Base-by-base conservation (phyloP, 2,797 vertebrate species). In the Anas georgica region DNA sequence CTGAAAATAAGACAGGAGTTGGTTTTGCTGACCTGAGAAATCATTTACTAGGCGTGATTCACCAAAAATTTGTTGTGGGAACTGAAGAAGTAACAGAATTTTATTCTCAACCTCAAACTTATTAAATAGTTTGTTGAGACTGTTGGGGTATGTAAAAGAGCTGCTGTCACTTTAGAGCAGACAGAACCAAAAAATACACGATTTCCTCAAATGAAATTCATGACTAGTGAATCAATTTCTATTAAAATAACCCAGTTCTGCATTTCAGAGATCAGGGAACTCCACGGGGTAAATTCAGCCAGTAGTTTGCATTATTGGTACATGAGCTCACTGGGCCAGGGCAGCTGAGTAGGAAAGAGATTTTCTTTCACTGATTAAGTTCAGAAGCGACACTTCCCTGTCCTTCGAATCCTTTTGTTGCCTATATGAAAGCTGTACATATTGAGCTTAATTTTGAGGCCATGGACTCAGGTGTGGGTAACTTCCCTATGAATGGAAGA, bases 181-280 rank as follows among this genome's bases (percentile, higher is more conserved):
- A 89, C 28, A 92, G 3, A 91, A 82, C 43, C 77, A 76, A 78
- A 87, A 95, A 43, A 63, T 52, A 83, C 62, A n/a, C 13, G 17
- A 84, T 82, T 86, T 96, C 78, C 83, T 86, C 55, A 50, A 79
- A 69, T 37, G 35, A 88, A 94, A 79, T 91, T 90, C 86, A 84
- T 37, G 55, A 91, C 15, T 76, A 52, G 50, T 67, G 77, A 86
- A 81, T 93, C 45, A 43, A 35, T 83, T 82, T 62, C 70, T 50
- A 76, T 43, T 48, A 50, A 78, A 94, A 90, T 23, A 88, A 39
- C 37, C 5, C 79, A 69, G 69, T 56, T 93, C 86, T 84, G 74
- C 70, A 84, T 88, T 75, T 90, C 84, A 75, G 72, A 85, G 80
- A 82, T 55, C 83, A 88, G 87, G 76, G 69, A 88, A 83, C 62